These are phyloP conservation scores for Mystacornis crossleyi DNA, from an alignment of 2,113 vertebrate species.

Conservation along the genomic window DNA sequence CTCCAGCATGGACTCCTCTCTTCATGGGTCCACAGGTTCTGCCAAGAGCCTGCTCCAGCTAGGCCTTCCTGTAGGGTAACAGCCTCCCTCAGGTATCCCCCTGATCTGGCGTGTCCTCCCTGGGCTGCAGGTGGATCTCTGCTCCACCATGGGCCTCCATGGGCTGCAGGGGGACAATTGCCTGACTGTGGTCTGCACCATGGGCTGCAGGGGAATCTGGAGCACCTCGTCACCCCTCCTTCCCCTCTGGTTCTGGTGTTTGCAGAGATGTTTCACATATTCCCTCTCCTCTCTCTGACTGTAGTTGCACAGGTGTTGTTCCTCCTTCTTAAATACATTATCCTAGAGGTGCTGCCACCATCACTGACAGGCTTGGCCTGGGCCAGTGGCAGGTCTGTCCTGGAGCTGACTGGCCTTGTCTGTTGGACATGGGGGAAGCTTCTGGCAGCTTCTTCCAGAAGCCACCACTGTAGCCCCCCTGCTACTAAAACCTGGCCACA, in stretches of 20 bases:
- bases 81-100: background rate
- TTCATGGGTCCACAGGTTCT: background rate
- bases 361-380: fast-evolving
- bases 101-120: fast-evolving
- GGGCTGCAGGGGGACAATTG: background rate
- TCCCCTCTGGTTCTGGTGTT: background rate
- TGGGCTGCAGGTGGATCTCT: background rate
- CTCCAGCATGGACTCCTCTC: background rate
- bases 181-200: background rate
- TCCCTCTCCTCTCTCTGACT: background rate
- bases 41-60: background rate
- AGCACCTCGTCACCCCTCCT: background rate
- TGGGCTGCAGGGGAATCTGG: background rate
- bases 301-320: background rate
- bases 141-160: background rate
- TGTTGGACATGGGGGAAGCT: background rate
- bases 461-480: background rate
- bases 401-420: background rate
- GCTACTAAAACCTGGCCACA: background rate
- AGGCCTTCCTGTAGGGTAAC: background rate
- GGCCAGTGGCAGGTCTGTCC: background rate
- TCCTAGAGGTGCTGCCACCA: background rate
- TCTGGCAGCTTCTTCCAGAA: background rate
- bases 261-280: background rate
- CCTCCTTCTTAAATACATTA: background rate